phyloP scores from a whole-genome alignment of 2,888 invertebrate genomes.

The Rhamnusium bicolor region DNA sequence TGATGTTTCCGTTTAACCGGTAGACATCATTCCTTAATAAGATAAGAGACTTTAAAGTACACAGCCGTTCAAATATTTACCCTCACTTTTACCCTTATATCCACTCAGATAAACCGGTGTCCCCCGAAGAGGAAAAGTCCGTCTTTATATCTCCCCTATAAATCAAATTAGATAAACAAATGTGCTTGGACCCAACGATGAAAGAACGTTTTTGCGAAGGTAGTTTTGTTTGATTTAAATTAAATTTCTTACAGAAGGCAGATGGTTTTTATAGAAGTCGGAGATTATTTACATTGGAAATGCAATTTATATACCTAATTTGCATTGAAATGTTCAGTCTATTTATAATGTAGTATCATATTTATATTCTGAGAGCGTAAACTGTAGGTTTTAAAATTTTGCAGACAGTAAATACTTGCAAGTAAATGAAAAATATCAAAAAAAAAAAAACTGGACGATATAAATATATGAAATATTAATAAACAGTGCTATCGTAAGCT shows the following conservation, averaged over 20 bases:
- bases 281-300: not conserved
- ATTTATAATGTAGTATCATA: not conserved
- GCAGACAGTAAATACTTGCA: no score
- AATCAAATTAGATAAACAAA: constrained; percentile 52
- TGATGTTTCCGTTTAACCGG: constrained; percentile 55
- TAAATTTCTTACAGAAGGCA: constrained; percentile 5
- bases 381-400: no score
- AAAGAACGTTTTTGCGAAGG: constrained; percentile 8
- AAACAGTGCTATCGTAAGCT: no score
- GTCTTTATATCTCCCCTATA: constrained; percentile 35
- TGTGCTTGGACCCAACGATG: constrained; percentile 27
- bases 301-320: not conserved
- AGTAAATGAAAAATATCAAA: no score
- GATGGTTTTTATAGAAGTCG: not conserved
- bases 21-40: constrained; percentile 57
- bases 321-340: not conserved
- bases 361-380: no score
- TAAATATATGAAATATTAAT: no score
- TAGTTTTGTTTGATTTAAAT: constrained; percentile 27
- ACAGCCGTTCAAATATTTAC: constrained; percentile 57
- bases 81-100: constrained; percentile 38
- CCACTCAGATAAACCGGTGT: constrained; percentile 22
- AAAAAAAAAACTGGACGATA: no score
- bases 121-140: constrained; percentile 24
- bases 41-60: constrained; percentile 62